phyloP scores from a whole-genome alignment of 2,797 vertebrate genomes.

The Prunella strophiata region DNA sequence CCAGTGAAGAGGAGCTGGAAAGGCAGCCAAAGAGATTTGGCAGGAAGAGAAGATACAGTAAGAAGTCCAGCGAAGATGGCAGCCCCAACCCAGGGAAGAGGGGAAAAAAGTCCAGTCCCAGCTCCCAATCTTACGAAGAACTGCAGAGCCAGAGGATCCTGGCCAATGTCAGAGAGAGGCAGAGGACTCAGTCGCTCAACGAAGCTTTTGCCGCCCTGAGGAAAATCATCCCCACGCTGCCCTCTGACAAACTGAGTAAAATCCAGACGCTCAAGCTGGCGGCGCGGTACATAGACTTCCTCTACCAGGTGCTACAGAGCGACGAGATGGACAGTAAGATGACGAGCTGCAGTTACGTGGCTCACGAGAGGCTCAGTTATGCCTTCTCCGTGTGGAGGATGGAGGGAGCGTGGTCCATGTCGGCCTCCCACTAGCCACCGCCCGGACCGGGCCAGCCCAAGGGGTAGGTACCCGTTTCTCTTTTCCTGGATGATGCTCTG shows the following conservation, averaged over 20 bases:
- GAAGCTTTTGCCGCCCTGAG: slow-evolving; percentile 93
- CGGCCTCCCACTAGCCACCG: slow-evolving; percentile 91
- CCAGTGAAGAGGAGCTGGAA: slow-evolving; percentile 93
- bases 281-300: slow-evolving; percentile 97
- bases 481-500: not conserved
- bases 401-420: slow-evolving; percentile 99
- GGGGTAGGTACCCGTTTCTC: slow-evolving; percentile 54
- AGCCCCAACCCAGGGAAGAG: slow-evolving; percentile 92
- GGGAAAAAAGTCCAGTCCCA: slow-evolving; percentile 88
- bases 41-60: slow-evolving; percentile 83
- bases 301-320: slow-evolving; percentile 98
- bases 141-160: slow-evolving; percentile 95
- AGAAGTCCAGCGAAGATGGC: slow-evolving; percentile 90
- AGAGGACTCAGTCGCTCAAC: slow-evolving; percentile 97
- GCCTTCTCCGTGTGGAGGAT: slow-evolving; percentile 99
- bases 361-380: slow-evolving; percentile 97
- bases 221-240: slow-evolving; percentile 97
- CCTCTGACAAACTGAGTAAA: slow-evolving; percentile 98
- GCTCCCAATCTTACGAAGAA: slow-evolving; percentile 94
- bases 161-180: slow-evolving; percentile 96
- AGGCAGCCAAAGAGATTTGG: slow-evolving; percentile 89
- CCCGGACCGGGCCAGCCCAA: slow-evolving; percentile 26
- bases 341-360: slow-evolving; percentile 98
- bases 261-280: slow-evolving; percentile 99
- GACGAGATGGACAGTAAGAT: slow-evolving; percentile 98